These are phyloP conservation scores for Bombycilla garrulus DNA, from an alignment of 2,113 vertebrate genomes.

Conservation along the genomic window DNA sequence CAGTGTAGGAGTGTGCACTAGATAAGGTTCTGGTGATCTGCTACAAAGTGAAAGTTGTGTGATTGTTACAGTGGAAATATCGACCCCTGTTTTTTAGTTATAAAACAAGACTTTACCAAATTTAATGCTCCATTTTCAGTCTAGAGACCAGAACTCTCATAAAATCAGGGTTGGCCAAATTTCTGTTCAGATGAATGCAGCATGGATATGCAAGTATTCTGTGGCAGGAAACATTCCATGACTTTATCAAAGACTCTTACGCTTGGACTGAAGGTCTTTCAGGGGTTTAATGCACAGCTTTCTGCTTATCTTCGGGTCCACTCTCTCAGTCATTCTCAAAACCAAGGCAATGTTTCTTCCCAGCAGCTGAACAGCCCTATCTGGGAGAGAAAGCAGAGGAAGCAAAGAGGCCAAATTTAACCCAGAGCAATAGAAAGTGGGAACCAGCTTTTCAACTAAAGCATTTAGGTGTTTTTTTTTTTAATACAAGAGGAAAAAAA, in stretches of 20 bases:
- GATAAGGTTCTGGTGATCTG: not conserved
- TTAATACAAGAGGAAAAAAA: not conserved
- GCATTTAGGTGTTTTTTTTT: accelerated
- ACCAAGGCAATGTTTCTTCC: conserved; percentile 33
- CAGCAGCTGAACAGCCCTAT: conserved; percentile 25
- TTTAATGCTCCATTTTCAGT: not conserved
- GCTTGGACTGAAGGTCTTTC: not conserved
- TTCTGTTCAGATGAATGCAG: not conserved
- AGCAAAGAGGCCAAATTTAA: not conserved
- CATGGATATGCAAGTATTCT: accelerated
- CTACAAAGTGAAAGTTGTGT: not conserved
- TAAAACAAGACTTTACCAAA: not conserved
- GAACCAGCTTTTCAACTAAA: not conserved
- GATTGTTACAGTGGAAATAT: not conserved
- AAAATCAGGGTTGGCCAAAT: not conserved
- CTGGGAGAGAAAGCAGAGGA: conserved; percentile 38
- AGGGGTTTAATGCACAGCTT: conserved; percentile 66
- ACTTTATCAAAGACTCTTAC: not conserved
- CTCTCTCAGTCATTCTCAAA: conserved; percentile 5
- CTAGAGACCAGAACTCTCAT: not conserved
- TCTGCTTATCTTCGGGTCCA: not conserved
- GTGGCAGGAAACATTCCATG: not conserved
- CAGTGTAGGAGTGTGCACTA: not conserved
- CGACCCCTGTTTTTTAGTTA: not conserved
- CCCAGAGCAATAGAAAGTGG: not conserved